Conservation (phyloP, 2,797 vertebrate species). For the Cyclopterus lumpus region DNA sequence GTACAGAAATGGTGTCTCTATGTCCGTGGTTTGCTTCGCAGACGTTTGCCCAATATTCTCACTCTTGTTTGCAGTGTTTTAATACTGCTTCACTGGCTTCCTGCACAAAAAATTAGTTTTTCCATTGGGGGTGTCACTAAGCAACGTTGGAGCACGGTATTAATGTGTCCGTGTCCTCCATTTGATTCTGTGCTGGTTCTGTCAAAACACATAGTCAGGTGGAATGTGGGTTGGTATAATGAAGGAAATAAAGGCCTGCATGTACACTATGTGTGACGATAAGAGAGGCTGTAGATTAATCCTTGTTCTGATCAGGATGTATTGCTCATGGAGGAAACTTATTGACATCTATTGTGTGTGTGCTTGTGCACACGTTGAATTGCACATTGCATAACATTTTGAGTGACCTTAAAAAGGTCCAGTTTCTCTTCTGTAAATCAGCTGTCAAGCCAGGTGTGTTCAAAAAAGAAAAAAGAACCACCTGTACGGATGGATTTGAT, state of each 20-base stretch:
- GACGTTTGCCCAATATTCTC: conserved; percentile 65
- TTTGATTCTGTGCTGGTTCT: conserved; percentile 68
- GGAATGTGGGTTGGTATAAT: conserved; percentile 69
- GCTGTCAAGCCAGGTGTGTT: conserved; percentile 40
- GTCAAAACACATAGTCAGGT: conserved; percentile 68
- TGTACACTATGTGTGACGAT: conserved; percentile 52
- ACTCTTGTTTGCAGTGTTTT: conserved; percentile 76
- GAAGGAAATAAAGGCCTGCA: conserved; percentile 57
- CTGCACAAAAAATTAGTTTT: conserved; percentile 76
- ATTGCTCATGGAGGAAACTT: conserved; percentile 49
- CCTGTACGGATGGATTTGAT: conserved; percentile 77
- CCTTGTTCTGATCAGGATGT: conserved; percentile 38
- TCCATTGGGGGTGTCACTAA: conserved; percentile 72
- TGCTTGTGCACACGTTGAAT: conserved; percentile 32
- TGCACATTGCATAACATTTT: conserved; percentile 43
- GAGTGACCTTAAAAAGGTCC: conserved; percentile 61
- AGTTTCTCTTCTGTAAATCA: conserved; percentile 42
- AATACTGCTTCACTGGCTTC: conserved; percentile 71
- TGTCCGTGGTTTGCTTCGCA: conserved; percentile 52
- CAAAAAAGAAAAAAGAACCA: conserved; percentile 49
- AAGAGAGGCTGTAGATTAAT: conserved; percentile 45
- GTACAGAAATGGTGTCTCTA: conserved; percentile 12
- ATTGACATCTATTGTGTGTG: conserved; percentile 45
- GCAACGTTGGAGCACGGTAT: conserved; percentile 63
- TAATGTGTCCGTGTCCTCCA: conserved; percentile 70